These are phyloP conservation scores for Lamellibrachia satsuma DNA, from an alignment of 2,888 invertebrate genomes.

Conservation along the genomic window DNA sequence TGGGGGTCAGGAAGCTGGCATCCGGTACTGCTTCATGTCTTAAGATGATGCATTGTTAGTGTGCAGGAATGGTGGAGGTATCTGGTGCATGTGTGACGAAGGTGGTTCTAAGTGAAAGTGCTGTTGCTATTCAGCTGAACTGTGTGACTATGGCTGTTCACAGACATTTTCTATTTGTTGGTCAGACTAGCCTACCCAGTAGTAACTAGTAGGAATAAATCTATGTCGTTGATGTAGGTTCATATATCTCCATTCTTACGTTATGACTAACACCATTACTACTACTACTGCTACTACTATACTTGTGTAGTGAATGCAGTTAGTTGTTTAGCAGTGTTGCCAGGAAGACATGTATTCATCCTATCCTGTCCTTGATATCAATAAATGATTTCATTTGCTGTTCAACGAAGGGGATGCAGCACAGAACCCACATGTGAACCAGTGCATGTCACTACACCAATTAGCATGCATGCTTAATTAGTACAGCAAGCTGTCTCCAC, in stretches of 20 bases:
- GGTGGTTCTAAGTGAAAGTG: background rate
- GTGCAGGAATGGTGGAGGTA: background rate
- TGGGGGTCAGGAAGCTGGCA: background rate
- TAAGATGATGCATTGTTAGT: slow-evolving; percentile 4
- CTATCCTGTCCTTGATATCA: background rate
- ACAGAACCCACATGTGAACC: background rate
- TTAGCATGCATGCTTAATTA: background rate
- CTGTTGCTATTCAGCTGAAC: too few relatives aligned
- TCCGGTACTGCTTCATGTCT: background rate
- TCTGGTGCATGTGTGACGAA: background rate
- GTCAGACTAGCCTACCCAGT: background rate
- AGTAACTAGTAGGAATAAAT: background rate
- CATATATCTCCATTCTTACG: background rate
- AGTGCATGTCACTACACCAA: background rate
- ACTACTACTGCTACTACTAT: background rate
- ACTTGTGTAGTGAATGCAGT: background rate
- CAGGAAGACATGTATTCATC: background rate
- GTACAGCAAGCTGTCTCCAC: background rate
- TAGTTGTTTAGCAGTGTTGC: background rate
- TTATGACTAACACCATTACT: background rate
- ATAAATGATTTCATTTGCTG: background rate
- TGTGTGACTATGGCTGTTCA: too few relatives aligned
- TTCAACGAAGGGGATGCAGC: background rate
- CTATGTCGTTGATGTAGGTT: background rate
- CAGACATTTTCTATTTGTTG: background rate